phyloP scores from a whole-genome alignment of 37 sponge, comb jelly and placozoan species.

The Beroe ovata region DNA sequence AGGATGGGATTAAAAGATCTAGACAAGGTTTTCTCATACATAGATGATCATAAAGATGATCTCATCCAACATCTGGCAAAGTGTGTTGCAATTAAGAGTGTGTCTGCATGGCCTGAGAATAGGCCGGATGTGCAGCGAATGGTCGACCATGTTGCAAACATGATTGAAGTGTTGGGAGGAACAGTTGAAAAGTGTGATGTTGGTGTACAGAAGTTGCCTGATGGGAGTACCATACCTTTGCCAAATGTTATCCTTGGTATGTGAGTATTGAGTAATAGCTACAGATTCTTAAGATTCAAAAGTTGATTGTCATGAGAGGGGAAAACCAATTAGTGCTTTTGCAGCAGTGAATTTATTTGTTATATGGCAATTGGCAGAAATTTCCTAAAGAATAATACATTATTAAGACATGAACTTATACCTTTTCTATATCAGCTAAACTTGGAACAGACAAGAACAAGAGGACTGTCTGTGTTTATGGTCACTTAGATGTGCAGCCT shows the following conservation, averaged over 20 bases:
- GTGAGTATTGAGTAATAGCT: neutral
- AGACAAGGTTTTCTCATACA: neutral
- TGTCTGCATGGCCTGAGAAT: conserved; percentile 40
- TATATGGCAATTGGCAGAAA: neutral
- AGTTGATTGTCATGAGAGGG: no score
- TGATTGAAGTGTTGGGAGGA: conserved; percentile 33
- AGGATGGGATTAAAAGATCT: conserved; percentile 26
- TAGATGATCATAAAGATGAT: conserved; percentile 32
- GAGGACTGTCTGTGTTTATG: conserved; percentile 63
- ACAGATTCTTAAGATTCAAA: no score
- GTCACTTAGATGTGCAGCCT: conserved; percentile 59
- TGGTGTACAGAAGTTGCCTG: conserved; percentile 45
- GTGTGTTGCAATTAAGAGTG: conserved; percentile 41
- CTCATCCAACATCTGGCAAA: conserved; percentile 27
- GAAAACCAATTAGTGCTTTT: no score
- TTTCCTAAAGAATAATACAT: no score
- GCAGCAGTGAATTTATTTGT: no score
- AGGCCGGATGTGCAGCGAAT: conserved; percentile 16
- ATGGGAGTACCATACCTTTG: conserved; percentile 36
- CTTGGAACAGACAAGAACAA: conserved; percentile 42
- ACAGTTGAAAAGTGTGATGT: conserved; percentile 66
- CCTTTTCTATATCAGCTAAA: no score
- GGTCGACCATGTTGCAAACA: conserved; percentile 36
- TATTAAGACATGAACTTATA: no score
- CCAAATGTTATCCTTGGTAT: conserved; percentile 57